These are phyloP conservation scores for Nibea albiflora DNA, from an alignment of 2,113 vertebrate genomes.

Conservation along the genomic window DNA sequence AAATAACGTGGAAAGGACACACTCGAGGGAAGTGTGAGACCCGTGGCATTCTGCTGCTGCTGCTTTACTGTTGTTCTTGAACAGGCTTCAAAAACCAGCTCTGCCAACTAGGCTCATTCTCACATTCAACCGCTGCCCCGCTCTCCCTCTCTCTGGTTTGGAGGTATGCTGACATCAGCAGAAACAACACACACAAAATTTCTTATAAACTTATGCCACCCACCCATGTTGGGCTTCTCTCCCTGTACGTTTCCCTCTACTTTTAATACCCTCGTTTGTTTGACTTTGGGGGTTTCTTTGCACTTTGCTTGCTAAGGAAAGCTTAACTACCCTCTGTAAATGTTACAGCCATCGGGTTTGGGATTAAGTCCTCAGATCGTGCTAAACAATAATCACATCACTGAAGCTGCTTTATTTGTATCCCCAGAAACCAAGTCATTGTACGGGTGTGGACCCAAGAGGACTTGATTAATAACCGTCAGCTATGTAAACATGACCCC, in stretches of 20 bases:
- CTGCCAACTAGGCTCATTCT: constrained; percentile 62
- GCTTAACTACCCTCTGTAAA: constrained; percentile 47
- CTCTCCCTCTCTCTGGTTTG: constrained; percentile 45
- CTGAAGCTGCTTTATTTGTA: constrained; percentile 33
- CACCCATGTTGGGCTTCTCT: constrained; percentile 49
- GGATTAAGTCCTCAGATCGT: constrained; percentile 34
- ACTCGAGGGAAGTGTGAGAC: constrained; percentile 52
- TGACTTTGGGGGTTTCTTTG: constrained; percentile 62
- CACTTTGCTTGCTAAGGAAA: constrained; percentile 50
- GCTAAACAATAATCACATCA: constrained; percentile 28
- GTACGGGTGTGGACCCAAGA: constrained; percentile 9
- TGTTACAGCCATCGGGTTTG: constrained; percentile 34
- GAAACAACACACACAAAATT: constrained; percentile 65
- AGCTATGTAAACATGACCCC: constrained; percentile 58
- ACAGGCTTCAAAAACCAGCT: constrained; percentile 41
- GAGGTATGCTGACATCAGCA: constrained; percentile 77
- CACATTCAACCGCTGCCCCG: constrained; percentile 43
- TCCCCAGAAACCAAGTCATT: constrained; percentile 36
- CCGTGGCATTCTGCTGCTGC: constrained; percentile 35
- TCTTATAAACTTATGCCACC: constrained; percentile 58
- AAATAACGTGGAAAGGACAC: constrained; percentile 56
- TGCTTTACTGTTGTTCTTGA: constrained; percentile 64
- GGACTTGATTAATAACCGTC: constrained; percentile 71
- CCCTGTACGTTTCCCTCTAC: constrained; percentile 33
- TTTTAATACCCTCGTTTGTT: constrained; percentile 49